Base-by-base conservation (phyloP, 2,888 invertebrate genomes). In the Rhamnusium bicolor region DNA sequence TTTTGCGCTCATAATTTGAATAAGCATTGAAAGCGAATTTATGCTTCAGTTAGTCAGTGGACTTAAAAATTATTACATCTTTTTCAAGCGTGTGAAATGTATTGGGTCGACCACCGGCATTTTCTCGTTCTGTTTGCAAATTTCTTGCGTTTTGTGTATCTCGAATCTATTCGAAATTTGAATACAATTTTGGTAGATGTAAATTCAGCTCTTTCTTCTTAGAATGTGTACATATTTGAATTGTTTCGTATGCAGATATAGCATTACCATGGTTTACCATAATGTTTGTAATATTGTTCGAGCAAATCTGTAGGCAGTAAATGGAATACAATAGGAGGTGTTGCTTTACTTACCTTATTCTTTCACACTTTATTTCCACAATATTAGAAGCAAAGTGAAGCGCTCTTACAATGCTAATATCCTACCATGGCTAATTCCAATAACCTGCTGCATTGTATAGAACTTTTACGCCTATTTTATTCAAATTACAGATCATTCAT, bases 121-220 rank as follows among this genome's bases (percentile, higher is more conserved):
- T 71, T 69, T 75, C 75, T 63, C 75, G 77, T 78, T 81, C 81
- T 83, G 84, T 84, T 83, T 84, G 84, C 83, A 84, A 84, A 84
- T 84, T 82, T 83, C 75, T 71, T 73, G 79, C 71, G 76, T 80
- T 78, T 77, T 77, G 79, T 75, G 75, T 81, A 83, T 83, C 80
- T 79, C 76, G 74, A 72, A 84, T 83, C 82, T 83, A 81, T 80
- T 74, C 78, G 74, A 82, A 82, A 86, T 86, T 86, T 86, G 80
- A 86, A 86, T 86, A 86, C 84, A 80, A 82, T 86, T 86, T 86
- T 86, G 86, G 86, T 83, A 84, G 84, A 86, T 86, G 86, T 80
- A 85, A 85, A 86, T 85, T 79, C 73, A 76, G 53, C 58, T 72
- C 71, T 65, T 75, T 77, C 78, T 82, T 82, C 79, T 77, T 77